Percentiles rank a stretch among this genome's conserved stretches.
Conservation (phyloP, 2,113 vertebrate genomes). For the Actenoides lindsayi region DNA sequence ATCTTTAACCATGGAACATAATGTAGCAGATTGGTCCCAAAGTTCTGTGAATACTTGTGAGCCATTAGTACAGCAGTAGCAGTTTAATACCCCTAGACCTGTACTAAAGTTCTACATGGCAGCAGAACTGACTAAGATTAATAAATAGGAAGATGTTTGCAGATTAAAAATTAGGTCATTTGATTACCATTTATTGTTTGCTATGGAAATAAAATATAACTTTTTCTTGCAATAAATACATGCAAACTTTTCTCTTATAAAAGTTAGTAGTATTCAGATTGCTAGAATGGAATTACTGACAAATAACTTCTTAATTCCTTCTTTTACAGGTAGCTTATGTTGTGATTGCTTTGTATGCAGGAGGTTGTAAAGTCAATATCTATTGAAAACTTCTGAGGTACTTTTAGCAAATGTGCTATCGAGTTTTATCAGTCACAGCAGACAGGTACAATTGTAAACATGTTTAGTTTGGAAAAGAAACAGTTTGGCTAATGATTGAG, state of each 20-base stretch:
- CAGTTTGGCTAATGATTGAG: constrained; percentile 15
- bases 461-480: constrained; percentile 27
- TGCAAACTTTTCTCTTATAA: neutral
- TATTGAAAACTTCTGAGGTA: neutral
- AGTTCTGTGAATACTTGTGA: neutral
- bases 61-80: neutral
- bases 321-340: neutral
- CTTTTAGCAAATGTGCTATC: neutral
- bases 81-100: neutral
- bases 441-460: constrained; percentile 36
- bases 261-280: neutral
- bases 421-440: constrained; percentile 19
- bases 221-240: neutral
- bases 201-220: neutral
- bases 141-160: neutral
- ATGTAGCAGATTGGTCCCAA: neutral
- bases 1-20: rapidly evolving
- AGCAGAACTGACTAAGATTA: neutral
- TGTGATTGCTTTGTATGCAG: neutral
- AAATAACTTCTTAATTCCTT: neutral
- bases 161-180: neutral
- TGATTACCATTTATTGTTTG: neutral
- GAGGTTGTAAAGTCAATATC: neutral
- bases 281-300: neutral
- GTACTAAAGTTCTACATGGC: rapidly evolving